Evolutionary conservation across 2,888 invertebrate genomes (phyloP), one percentile per base, ranked within the genome.

Genomic region (Hyles lineata): DNA sequence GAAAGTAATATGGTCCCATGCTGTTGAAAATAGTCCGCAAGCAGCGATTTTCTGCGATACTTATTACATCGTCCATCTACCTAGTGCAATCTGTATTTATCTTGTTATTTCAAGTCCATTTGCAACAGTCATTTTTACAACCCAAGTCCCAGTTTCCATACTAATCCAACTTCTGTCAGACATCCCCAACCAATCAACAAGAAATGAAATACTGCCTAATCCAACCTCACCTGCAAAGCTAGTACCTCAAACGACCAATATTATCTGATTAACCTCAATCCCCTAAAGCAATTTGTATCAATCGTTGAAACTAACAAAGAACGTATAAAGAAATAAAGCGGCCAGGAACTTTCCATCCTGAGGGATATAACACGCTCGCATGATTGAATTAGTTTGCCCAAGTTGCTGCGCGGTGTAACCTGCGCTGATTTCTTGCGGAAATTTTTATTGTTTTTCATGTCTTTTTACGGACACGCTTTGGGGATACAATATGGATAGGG

Each of bases 231-330:
- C 23, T 23, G 15, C 15, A 50, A 50, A 67, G 9, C 23, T 69
- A 60, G 25, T 50, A 43, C 17, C 55, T n/a, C n/a, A 7, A 55
- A 55, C 25, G 21, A 69, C 50, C 69, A 52, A 72, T 50, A 69
- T 69, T 70, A 70, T 58, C 71, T 43, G 63, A 63, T 70, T 70
- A 73, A 71, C 79, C 74, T 74, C 71, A 82, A 81, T 79, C 74
- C 83, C 82, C 81, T 77, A 77, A 83, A 84, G 82, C 83, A 83
- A 86, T 86, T 86, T 82, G 86, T 86, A 85, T 83, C 86, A 86
- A 86, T 86, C 83, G 80, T 61, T 79, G 77, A 76, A 77, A 79
- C 78, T 74, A 73, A 77, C 77, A 70, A 81, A 76, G 75, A 55
- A 61, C 60, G 70, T 77, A 79, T 77, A 76, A 80, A 83, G 83